Conservation (phyloP, 2,113 vertebrate species). For the Camelus bactrianus region DNA sequence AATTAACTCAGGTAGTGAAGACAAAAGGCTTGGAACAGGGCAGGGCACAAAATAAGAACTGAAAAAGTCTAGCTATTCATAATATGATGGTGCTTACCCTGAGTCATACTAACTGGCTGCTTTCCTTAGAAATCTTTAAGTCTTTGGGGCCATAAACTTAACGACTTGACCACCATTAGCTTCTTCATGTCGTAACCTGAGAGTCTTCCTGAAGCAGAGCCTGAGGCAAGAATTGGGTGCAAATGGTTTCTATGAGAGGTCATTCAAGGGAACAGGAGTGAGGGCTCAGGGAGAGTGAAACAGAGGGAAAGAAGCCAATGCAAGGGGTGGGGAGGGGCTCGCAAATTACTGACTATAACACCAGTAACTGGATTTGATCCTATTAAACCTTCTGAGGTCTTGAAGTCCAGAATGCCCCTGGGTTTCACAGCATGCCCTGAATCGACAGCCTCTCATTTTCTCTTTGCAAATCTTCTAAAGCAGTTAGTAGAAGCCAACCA, state of each 20-base stretch:
- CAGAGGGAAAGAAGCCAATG: neutral
- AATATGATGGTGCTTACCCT: neutral
- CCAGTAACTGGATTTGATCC: neutral
- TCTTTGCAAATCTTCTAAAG: conserved; percentile 52
- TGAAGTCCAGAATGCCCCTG: neutral
- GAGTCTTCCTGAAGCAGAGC: neutral
- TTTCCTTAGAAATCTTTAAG: neutral
- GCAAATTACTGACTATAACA: neutral
- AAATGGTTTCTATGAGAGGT: neutral
- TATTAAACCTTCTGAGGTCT: neutral
- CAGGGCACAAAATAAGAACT: neutral
- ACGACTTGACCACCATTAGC: neutral
- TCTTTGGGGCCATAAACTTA: neutral
- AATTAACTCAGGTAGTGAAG: neutral
- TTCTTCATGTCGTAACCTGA: neutral
- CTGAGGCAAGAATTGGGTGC: neutral
- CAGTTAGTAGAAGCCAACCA: neutral
- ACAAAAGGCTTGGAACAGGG: neutral
- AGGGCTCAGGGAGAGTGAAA: neutral
- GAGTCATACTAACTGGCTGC: neutral
- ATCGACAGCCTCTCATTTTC: neutral
- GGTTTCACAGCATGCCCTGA: neutral
- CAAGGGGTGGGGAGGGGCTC: neutral
- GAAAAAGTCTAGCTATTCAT: neutral
- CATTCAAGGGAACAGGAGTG: neutral